Percentiles rank a stretch among this genome's conserved stretches.
These are phyloP conservation scores for Drosophila micromelanica DNA, from an alignment of 1,140 invertebrate genomes.

Conservation along the genomic window DNA sequence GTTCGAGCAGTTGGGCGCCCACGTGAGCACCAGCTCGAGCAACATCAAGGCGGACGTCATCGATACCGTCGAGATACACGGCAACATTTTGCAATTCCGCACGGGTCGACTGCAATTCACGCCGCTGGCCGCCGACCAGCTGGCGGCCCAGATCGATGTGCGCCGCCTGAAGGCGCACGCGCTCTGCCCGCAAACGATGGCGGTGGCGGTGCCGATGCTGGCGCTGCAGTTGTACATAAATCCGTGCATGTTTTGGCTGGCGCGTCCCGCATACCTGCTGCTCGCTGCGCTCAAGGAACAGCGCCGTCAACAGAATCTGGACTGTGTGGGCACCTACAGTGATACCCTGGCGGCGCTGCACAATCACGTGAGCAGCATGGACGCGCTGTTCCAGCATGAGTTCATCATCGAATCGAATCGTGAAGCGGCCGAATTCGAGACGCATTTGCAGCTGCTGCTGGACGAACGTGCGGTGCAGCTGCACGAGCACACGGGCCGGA, in stretches of 20 bases:
- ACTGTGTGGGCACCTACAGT: conserved; percentile 36
- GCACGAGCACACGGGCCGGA: conserved; percentile 38
- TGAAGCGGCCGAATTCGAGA: conserved; percentile 75
- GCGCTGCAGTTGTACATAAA: conserved; percentile 90
- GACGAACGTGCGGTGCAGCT: conserved; percentile 55
- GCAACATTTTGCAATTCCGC: conserved; percentile 74
- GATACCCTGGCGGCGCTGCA: conserved; percentile 53
- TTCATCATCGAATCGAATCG: conserved; percentile 82
- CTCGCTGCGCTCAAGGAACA: conserved; percentile 77
- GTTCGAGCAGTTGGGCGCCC: conserved; percentile 86
- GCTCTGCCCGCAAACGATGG: conserved; percentile 88
- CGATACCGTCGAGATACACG: conserved; percentile 76
- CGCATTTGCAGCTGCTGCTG: conserved; percentile 58
- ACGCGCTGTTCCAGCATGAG: conserved; percentile 78
- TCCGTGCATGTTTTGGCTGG: conserved; percentile 88
- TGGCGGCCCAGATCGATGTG: conserved; percentile 85
- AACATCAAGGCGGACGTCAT: conserved; percentile 83
- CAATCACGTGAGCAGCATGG: conserved; percentile 61
- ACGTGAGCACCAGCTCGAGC: conserved; percentile 85
- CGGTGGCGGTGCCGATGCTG: conserved; percentile 88
- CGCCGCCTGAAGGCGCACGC: conserved; percentile 87
- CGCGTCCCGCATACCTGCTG: conserved; percentile 87
- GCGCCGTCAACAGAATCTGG: conserved; percentile 33
- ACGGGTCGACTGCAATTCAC: conserved; percentile 57
- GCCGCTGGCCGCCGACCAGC: conserved; percentile 65